These are phyloP conservation scores for Wasmannia auropunctata DNA, from an alignment of 1,140 invertebrate genomes.

Conservation along the genomic window DNA sequence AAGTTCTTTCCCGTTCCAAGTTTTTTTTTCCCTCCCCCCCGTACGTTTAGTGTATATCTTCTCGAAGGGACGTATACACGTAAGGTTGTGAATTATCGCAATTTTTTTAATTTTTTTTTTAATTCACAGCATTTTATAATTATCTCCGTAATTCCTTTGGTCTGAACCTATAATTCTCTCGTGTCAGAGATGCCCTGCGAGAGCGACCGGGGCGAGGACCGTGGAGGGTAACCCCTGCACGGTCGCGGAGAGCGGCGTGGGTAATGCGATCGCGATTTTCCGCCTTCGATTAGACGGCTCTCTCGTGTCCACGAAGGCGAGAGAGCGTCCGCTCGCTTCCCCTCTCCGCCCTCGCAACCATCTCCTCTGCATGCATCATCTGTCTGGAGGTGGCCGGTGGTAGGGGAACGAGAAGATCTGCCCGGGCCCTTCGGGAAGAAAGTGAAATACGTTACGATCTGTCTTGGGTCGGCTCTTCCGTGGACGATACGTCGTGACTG, in stretches of 20 bases:
- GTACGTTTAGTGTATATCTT: neutral
- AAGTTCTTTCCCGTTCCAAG: neutral
- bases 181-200: constrained; percentile 7
- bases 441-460: constrained; percentile 82
- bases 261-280: constrained; percentile 78
- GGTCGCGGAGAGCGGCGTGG: constrained; percentile 5
- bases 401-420: constrained; percentile 52
- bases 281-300: constrained; percentile 79
- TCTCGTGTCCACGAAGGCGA: constrained; percentile 52
- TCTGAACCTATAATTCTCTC: neutral
- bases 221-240: neutral
- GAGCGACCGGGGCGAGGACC: neutral
- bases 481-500: constrained; percentile 81
- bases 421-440: constrained; percentile 79
- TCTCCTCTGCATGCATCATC: constrained; percentile 62
- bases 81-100: neutral
- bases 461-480: constrained; percentile 77
- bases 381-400: neutral
- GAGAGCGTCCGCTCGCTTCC: neutral
- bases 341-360: neutral
- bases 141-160: neutral
- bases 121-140: neutral
- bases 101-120: neutral
- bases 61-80: no score
- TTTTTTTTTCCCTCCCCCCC: neutral